Evolutionary conservation across 2,113 vertebrate species (phyloP).

Genomic region (Neodon shergylaensis): DNA sequence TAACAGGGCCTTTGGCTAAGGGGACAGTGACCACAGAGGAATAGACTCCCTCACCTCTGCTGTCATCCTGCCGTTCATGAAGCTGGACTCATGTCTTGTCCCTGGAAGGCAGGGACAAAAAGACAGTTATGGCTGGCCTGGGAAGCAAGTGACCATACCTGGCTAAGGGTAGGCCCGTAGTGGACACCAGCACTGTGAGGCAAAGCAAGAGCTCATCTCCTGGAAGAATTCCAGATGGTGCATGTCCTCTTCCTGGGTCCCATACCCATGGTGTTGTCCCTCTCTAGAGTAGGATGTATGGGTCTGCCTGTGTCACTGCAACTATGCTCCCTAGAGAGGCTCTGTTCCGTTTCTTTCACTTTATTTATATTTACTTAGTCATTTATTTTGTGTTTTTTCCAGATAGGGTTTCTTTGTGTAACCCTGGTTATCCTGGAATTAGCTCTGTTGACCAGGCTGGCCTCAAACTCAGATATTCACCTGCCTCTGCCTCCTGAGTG

Average conservation of each 20-base stretch:
- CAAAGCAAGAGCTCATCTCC: background rate
- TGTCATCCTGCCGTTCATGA: background rate
- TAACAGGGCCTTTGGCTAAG: background rate
- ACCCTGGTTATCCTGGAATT: background rate
- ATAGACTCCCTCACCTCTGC: background rate
- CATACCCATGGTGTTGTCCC: background rate
- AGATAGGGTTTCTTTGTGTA: background rate
- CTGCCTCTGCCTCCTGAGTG: background rate
- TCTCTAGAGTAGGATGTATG: background rate
- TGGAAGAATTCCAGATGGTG: background rate
- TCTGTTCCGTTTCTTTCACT: background rate
- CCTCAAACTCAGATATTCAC: background rate
- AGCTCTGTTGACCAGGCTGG: too few relatives aligned
- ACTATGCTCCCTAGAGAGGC: background rate
- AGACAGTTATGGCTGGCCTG: background rate
- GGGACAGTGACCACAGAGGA: background rate
- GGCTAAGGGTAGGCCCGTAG: background rate
- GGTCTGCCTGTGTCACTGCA: too few relatives aligned
- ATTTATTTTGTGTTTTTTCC: background rate
- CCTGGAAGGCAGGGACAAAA: background rate
- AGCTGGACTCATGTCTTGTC: background rate
- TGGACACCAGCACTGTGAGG: background rate
- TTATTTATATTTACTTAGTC: background rate
- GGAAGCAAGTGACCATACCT: background rate
- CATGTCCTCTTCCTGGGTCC: background rate